Percentiles rank a stretch among this genome's conserved stretches.
phyloP scores from a whole-genome alignment of 1,140 invertebrate species.

The Drosophila varians region DNA sequence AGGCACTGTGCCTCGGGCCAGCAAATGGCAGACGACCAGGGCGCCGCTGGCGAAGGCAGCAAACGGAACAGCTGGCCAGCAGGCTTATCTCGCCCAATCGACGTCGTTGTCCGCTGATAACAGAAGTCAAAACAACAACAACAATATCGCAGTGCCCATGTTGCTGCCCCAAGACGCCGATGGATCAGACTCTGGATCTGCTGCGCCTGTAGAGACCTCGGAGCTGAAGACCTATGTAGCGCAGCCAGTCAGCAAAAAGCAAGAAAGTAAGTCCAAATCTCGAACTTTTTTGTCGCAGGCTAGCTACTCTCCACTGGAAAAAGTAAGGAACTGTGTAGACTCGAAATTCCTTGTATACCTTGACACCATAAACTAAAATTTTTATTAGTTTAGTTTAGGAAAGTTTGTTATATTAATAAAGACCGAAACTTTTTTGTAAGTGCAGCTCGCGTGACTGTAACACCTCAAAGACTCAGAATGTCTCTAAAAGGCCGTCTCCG shows the following conservation, averaged over 20 bases:
- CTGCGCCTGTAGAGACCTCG: conserved; percentile 13
- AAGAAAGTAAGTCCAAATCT: conserved; percentile 70
- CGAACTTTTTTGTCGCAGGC: background rate
- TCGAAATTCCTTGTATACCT: no score
- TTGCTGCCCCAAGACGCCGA: conserved; percentile 28
- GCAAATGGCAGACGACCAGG: conserved; percentile 41
- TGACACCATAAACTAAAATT: no score
- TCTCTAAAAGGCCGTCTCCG: conserved; percentile 22
- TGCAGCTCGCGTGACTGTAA: conserved; percentile 61
- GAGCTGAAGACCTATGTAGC: conserved; percentile 44
- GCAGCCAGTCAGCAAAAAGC: conserved; percentile 57
- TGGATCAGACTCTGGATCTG: conserved; percentile 1
- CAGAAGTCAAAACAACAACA: conserved; percentile 64
- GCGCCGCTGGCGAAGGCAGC: conserved; percentile 22
- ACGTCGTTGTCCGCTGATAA: conserved; percentile 60
- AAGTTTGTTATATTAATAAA: no score
- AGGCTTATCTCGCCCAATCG: conserved; percentile 69
- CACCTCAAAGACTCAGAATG: conserved; percentile 57
- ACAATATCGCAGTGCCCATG: conserved; percentile 32
- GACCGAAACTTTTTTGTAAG: background rate
- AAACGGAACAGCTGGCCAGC: conserved; percentile 65
- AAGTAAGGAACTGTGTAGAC: background rate
- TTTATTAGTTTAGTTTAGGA: no score
- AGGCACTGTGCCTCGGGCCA: conserved; percentile 11
- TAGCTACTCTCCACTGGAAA: background rate